phyloP scores from a whole-genome alignment of 2,113 vertebrate genomes.

The Platysternon megacephalum region DNA sequence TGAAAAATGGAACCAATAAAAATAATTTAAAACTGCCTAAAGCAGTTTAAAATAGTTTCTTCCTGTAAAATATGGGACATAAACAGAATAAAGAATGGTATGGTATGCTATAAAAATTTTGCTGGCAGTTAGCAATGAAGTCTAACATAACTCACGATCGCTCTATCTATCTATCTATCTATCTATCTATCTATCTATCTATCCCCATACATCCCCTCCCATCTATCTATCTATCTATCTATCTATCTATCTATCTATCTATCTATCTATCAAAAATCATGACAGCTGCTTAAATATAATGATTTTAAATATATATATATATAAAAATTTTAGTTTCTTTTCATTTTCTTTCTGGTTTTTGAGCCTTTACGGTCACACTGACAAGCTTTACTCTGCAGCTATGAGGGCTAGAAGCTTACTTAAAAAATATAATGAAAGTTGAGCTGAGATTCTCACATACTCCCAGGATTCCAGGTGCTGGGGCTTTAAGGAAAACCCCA shows the following conservation, averaged over 20 bases:
- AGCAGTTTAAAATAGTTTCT: neutral
- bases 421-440: neutral
- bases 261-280: neutral
- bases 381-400: neutral
- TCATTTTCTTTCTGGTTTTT: neutral
- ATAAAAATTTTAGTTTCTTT: neutral
- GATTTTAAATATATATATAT: neutral
- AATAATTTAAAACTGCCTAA: neutral
- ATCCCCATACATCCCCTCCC: no score
- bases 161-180: neutral
- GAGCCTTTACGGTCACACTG: neutral
- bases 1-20: neutral
- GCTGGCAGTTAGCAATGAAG: neutral
- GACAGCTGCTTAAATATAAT: neutral
- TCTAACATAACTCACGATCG: neutral
- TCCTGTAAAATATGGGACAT: neutral
- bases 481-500: slow-evolving; percentile 9
- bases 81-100: neutral
- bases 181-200: no score
- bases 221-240: no score
- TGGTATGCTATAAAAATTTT: neutral
- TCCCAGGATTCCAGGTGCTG: neutral
- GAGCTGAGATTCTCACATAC: neutral
- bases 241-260: neutral
- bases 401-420: fast-evolving